phyloP scores from a whole-genome alignment of 2,797 vertebrate species.

The Intellagama lesueurii region DNA sequence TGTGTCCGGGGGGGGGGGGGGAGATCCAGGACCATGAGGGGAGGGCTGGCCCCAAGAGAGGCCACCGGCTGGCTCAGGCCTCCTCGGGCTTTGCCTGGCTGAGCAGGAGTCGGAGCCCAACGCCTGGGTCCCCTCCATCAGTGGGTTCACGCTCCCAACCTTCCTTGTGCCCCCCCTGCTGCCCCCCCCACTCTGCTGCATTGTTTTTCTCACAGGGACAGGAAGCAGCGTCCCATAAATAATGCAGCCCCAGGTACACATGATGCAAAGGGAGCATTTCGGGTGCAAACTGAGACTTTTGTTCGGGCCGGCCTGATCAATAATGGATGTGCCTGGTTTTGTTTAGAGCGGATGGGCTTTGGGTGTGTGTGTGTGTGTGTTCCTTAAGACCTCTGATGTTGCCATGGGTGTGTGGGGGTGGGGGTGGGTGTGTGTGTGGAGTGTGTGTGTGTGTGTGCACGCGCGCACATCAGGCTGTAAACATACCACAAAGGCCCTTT shows the following conservation, averaged over 20 bases:
- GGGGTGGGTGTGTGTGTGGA: too few relatives aligned
- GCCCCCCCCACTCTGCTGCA: too few relatives aligned
- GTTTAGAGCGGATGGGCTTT: not conserved
- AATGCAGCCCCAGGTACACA: not conserved
- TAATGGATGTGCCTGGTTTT: not conserved
- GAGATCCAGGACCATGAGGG: too few relatives aligned
- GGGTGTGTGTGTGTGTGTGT: not conserved
- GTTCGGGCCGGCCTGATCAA: not conserved
- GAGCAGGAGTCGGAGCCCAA: not conserved
- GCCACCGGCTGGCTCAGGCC: not conserved
- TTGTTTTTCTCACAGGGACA: too few relatives aligned
- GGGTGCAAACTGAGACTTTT: not conserved
- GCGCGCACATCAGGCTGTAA: too few relatives aligned
- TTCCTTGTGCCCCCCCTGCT: too few relatives aligned
- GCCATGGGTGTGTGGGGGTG: too few relatives aligned
- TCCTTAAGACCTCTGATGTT: not conserved
- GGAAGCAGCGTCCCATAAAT: not conserved
- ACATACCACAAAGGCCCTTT: too few relatives aligned
- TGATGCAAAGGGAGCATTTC: not conserved
- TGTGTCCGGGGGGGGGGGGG: too few relatives aligned
- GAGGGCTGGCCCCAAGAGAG: not conserved
- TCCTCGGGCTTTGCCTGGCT: not conserved
- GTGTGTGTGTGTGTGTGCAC: too few relatives aligned
- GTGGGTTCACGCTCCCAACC: too few relatives aligned
- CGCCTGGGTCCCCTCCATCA: not conserved